phyloP scores from a whole-genome alignment of 2,113 vertebrate species.

The Elgaria multicarinata region DNA sequence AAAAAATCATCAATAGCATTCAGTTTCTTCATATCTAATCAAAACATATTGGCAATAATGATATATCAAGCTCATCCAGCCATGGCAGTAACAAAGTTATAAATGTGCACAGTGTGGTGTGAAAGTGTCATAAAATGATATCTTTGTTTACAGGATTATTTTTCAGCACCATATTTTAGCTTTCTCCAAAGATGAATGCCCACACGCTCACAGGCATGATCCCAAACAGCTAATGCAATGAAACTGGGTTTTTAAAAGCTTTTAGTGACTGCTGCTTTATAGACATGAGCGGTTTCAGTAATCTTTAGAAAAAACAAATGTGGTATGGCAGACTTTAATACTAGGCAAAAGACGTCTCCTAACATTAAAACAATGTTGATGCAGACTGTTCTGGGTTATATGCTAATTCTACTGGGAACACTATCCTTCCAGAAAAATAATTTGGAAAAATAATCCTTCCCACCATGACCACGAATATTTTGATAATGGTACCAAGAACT shows the following conservation, averaged over 20 bases:
- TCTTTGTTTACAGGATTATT: neutral
- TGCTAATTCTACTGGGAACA: neutral
- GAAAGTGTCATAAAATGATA: constrained; percentile 21
- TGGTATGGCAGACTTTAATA: neutral
- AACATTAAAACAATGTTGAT: constrained; percentile 14
- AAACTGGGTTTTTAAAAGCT: neutral
- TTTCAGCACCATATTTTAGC: constrained; percentile 3
- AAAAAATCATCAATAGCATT: constrained; percentile 25
- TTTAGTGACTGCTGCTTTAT: constrained; percentile 6
- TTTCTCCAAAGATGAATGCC: constrained; percentile 1
- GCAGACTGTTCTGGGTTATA: neutral
- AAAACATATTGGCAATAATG: constrained; percentile 31
- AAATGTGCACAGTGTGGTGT: constrained; percentile 33
- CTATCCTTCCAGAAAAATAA: neutral
- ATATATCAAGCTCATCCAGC: constrained; percentile 42
- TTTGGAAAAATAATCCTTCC: neutral
- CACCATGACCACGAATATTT: neutral
- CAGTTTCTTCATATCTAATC: constrained; percentile 31
- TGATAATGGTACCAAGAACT: neutral
- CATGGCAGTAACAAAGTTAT: constrained; percentile 17
- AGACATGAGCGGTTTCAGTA: constrained; percentile 2
- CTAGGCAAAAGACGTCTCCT: neutral
- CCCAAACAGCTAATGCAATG: constrained; percentile 7
- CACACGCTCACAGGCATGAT: constrained; percentile 8
- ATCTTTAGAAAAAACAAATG: neutral